Evolutionary conservation across 2,113 vertebrate species (phyloP), one percentile per base, ranked within the genome.

Genomic region (Bufo gargarizans): DNA sequence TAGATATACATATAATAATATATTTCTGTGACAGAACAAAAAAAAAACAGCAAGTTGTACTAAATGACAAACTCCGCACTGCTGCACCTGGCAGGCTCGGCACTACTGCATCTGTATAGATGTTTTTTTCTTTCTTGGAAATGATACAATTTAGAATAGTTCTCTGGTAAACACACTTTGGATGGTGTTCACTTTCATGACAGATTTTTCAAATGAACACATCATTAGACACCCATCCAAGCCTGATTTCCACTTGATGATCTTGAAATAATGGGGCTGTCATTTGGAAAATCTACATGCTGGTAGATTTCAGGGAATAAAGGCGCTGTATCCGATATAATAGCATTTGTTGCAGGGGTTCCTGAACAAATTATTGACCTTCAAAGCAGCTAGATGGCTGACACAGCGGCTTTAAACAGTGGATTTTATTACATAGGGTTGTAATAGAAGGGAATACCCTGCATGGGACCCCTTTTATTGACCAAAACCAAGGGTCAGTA

Each of bases 171-270:
- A 76, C 72, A 76, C 72, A 49, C 45, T 50, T 47, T 76, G 72
- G 17, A 76, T 76, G 16, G 12, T 53, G 19, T 14, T 78, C 77
- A 55, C 50, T 56, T 56, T 22, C 50, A 55, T 53, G n/a, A 55
- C 76, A 77, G 76, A 78, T 56, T 78, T 53, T 78, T 78, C 50
- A 53, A 56, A 55, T 78, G 77, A 78, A 78, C 77, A 78, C 50
- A 78, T 78, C 77, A 78, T 78, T 78, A 78, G 77, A 55, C n/a
- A 4, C 77, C 50, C n/a, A 78, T 78, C 77, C 77, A 47, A 78
- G 77, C 77, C 77, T 78, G 77, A 55, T 55, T 55, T 78, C 49
- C 77, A 78, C 77, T 22, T 55, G 49, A 56, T 78, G 50, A 78
- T 55, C 77, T 78, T 56, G 49, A 13, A 55, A n/a, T 78, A 78